Conservation (phyloP, 2,797 vertebrate species). For the Cryptoblepharus egeriae region DNA sequence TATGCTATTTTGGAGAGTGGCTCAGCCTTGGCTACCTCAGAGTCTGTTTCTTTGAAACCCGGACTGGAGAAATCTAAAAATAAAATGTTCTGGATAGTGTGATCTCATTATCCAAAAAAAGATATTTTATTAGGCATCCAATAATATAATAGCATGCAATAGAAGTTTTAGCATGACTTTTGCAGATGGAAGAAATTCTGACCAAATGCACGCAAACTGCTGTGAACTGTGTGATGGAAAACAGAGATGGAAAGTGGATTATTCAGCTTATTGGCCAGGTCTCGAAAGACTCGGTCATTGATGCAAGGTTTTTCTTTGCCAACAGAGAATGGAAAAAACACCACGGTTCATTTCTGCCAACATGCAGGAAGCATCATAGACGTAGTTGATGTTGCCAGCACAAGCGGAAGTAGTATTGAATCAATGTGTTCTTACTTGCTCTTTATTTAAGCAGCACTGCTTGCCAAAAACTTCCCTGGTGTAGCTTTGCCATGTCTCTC, state of each 20-base stretch:
- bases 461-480: conserved; percentile 15
- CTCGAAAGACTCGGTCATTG: not conserved
- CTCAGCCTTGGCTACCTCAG: too few relatives aligned
- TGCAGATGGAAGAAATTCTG: not conserved
- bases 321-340: not conserved
- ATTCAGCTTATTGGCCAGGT: not conserved
- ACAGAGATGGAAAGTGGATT: not conserved
- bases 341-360: not conserved
- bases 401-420: conserved; percentile 4
- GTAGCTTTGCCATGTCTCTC: not conserved
- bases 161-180: not conserved
- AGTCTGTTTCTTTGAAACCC: not conserved
- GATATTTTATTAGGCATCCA: not conserved
- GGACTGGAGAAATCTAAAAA: not conserved
- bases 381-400: not conserved
- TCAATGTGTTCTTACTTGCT: not conserved
- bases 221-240: not conserved
- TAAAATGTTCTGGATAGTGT: not conserved
- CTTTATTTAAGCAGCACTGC: not conserved
- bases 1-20: too few relatives aligned
- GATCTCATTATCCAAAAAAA: not conserved
- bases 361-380: not conserved
- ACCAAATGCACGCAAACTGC: not conserved
- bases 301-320: not conserved
- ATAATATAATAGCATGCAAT: not conserved